Conservation (phyloP, 2,888 invertebrate genomes). For the Diplazon laetatorius region DNA sequence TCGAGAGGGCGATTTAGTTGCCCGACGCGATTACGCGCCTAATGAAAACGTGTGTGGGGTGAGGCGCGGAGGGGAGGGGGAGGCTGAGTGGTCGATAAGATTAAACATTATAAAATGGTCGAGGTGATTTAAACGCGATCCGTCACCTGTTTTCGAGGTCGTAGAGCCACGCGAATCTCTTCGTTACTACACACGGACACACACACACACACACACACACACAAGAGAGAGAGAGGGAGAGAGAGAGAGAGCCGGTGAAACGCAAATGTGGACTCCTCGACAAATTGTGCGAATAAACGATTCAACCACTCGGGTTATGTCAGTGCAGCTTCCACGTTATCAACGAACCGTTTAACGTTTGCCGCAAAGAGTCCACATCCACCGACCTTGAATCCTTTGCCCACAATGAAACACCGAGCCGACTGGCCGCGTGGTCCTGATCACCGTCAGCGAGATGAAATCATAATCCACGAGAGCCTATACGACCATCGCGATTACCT, state of each 20-base stretch:
- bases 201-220: too few species aligned
- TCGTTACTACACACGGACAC: constrained; percentile 1
- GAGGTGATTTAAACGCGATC: constrained; percentile 62
- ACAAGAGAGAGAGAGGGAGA: background rate
- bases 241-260: constrained; percentile 3
- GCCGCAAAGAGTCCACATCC: constrained; percentile 75
- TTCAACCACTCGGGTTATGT: constrained; percentile 26
- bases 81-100: constrained; percentile 52
- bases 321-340: constrained; percentile 48
- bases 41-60: constrained; percentile 22
- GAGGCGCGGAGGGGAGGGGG: too few species aligned
- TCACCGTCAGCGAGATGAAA: constrained; percentile 43
- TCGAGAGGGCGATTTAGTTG: constrained; percentile 35
- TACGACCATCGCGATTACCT: constrained; percentile 30
- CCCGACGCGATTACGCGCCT: constrained; percentile 30
- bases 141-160: constrained; percentile 51
- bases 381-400: constrained; percentile 75
- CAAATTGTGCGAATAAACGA: constrained; percentile 53
- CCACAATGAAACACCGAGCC: constrained; percentile 42
- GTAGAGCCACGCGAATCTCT: constrained; percentile 7
- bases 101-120: constrained; percentile 63
- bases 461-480: too few species aligned
- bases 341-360: constrained; percentile 70
- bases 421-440: constrained; percentile 33
- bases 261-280: constrained; percentile 26